Base-by-base conservation (phyloP, 2,797 vertebrate genomes). In the Eospalax fontanierii region DNA sequence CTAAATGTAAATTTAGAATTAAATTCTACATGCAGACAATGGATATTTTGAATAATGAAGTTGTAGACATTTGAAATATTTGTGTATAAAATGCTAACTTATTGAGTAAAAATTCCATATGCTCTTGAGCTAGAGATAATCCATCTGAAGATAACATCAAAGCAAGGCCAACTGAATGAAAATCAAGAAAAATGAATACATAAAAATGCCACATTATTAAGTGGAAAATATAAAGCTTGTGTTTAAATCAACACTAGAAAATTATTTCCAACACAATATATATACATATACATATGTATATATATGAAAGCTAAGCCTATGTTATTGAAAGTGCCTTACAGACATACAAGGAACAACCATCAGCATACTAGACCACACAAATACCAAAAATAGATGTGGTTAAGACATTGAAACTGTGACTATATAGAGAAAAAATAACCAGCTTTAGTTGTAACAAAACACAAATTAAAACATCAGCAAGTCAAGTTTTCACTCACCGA, bases 161-260 rank as follows among this genome's bases (percentile, higher is more conserved):
- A 70, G 6, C 30, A 14, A 4, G 1, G 92, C 76, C 11, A 68
- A 80, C 8, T 71, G 85, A 86, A 21, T 14, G 7, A 91, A 40
- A 87, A 85, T 10, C 28, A 74, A 95, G 22, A 73, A 40, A 84
- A 46, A 1, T 50, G 10, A 73, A 79, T 57, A 43, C 4, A 70
- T 73, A 81, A 75, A 93, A 90, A 33, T 40, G 38, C 12, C 94
- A 78, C 40, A 63, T 2, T 78, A 50, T 87, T 93, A 74, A 93
- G 54, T 22, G 14, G 54, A 76, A 40, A 82, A 22, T 43, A 30
- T 81, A 89, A 63, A 88, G 7, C 38, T 63, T 85, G 11, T 15
- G 28, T 76, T 84, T 43, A 95, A 90, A 30, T 63, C 0, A 89
- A 90, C 87, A 28, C 28, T 35, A 14, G 1, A 18, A 74, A 79